Base-by-base conservation (phyloP, 2,888 invertebrate genomes). In the Pocota personata region DNA sequence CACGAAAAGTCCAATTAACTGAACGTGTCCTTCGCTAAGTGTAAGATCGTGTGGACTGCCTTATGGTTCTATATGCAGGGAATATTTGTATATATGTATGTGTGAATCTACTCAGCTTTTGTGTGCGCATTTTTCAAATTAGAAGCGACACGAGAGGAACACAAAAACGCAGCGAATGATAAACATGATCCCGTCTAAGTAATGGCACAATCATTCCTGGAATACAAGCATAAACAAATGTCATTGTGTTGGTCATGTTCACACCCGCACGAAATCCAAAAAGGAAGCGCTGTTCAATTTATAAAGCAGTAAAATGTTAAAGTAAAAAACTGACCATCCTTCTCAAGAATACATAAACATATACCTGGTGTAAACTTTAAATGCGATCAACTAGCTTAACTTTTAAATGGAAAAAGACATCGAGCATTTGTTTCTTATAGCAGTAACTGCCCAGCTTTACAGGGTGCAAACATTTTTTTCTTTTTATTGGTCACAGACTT, bases 11-110 rank as follows among this genome's bases (percentile, higher is more conserved):
- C 64, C 72, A 79, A 79, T 79, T 72, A 79, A 27, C 55, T 64
- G 64, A 64, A 79, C 72, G 72, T 79, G 57, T 79, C 35, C 62
- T 57, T 64, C 12, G n/a, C 35, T 27, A 48, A 72, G 43, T 72
- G 21, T 71, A 46, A 10, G 21, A 21, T 8, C 58, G 30, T 58
- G 48, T 19, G 37, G 10, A 10, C 40, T 60, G 58, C 40, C 69
- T 52, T 21, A 30, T 60, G 30, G 52, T 43, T 46, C 14, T 57
- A 14, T 10, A 21, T 37, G 16, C 6, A 48, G 30, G 12, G 27
- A 32, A 43, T 62, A 27, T 50, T 21, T 6, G n/a, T n/a, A n/a
- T n/a, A n/a, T n/a, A n/a, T n/a, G n/a, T n/a, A n/a, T n/a, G n/a
- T n/a, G n/a, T n/a, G 37, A n/a, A 46, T 21, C 21, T 72, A 40